A percentile compares a stretch with the other conserved stretches of the same genome.
phyloP scores from a whole-genome alignment of 1,140 invertebrate genomes.

The Centruroides vittatus region DNA sequence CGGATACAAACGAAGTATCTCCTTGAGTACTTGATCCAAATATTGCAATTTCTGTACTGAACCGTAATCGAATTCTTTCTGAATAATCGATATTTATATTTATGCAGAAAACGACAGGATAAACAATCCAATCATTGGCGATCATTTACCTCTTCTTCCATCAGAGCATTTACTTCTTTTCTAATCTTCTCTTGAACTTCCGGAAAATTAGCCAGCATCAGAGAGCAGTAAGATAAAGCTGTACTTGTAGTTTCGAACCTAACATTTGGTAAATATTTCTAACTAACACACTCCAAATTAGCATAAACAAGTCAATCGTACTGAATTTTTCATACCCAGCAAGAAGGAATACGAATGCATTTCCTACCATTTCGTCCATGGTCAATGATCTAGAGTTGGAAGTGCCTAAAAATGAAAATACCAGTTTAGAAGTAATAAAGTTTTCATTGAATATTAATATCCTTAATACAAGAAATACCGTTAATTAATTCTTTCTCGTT shows the following conservation, averaged over 20 bases:
- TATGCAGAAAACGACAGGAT: too few species aligned
- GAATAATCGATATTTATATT: neutral
- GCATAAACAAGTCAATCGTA: neutral
- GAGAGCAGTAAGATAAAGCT: conserved; percentile 27
- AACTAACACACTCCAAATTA: too few species aligned
- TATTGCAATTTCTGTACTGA: neutral
- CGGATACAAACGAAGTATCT: neutral
- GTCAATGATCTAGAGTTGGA: neutral
- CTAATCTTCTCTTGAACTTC: conserved; percentile 30
- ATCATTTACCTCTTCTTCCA: conserved; percentile 5
- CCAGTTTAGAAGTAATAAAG: too few species aligned
- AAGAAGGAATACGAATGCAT: conserved; percentile 13
- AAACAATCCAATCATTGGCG: too few species aligned
- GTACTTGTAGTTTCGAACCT: conserved; percentile 37
- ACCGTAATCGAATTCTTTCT: neutral
- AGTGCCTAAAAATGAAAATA: too few species aligned
- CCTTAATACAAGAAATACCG: too few species aligned
- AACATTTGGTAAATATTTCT: too few species aligned
- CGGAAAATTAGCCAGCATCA: conserved; percentile 28
- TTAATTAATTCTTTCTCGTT: too few species aligned
- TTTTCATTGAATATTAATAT: too few species aligned
- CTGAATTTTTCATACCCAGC: conserved; percentile 5
- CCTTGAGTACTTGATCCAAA: neutral
- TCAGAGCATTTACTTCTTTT: conserved; percentile 23
- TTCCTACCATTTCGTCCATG: conserved; percentile 8